These are phyloP conservation scores for Eupithecia centaureata DNA, from an alignment of 2,888 invertebrate species.

Conservation along the genomic window DNA sequence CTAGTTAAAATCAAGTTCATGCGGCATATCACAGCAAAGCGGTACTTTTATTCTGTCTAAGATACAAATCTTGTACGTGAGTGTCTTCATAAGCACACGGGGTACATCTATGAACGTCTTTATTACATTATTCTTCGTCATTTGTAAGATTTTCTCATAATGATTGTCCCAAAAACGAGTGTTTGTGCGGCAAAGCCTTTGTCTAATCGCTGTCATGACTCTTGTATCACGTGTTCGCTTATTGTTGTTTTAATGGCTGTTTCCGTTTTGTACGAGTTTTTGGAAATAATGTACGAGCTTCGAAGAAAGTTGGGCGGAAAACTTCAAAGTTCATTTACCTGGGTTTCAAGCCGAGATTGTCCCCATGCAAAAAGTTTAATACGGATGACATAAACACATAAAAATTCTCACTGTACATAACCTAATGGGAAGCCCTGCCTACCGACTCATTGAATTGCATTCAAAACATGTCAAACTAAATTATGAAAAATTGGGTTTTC, in stretches of 20 bases:
- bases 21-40: constrained; percentile 77
- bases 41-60: constrained; percentile 81
- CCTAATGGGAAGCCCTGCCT: neutral
- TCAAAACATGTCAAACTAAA: neutral
- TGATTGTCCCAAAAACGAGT: constrained; percentile 83
- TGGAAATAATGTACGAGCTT: constrained; percentile 37
- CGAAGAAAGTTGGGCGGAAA: constrained; percentile 33
- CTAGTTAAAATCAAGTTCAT: constrained; percentile 68
- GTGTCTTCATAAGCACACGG: constrained; percentile 79
- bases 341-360: neutral
- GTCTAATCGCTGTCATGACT: constrained; percentile 79
- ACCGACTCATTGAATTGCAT: neutral
- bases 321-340: constrained; percentile 28
- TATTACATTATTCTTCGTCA: constrained; percentile 82
- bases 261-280: constrained; percentile 45
- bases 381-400: neutral
- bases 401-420: neutral
- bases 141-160: constrained; percentile 84
- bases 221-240: constrained; percentile 58
- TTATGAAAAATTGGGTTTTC: neutral
- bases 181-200: constrained; percentile 79
- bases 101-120: constrained; percentile 83
- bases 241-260: constrained; percentile 53
- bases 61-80: constrained; percentile 82
- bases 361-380: no score